A percentile compares a stretch with the other conserved stretches of the same genome.
These are phyloP conservation scores for Anhinga rufa DNA, from an alignment of 2,113 vertebrate genomes.

Conservation along the genomic window DNA sequence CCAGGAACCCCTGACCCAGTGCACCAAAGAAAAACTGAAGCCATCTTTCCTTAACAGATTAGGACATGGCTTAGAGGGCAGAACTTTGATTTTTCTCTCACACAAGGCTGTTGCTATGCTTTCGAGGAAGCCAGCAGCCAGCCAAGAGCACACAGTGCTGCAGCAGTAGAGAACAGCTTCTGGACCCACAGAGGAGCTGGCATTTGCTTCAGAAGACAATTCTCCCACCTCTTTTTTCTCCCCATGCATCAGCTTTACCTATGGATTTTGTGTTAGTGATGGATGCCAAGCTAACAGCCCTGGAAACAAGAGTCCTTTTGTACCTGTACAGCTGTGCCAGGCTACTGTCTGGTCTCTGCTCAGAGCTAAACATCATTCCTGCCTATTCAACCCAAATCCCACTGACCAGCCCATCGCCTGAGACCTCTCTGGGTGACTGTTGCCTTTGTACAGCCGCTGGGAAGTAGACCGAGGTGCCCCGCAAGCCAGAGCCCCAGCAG, in stretches of 20 bases:
- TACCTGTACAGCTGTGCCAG: neutral
- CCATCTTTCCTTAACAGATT: neutral
- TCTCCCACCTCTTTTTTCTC: neutral
- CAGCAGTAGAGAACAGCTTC: neutral
- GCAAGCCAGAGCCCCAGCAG: neutral
- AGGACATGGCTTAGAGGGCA: neutral
- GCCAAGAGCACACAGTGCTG: neutral
- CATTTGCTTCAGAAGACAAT: conserved; percentile 7
- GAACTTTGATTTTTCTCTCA: conserved; percentile 3
- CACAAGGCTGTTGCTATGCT: neutral
- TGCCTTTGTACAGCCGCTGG: neutral
- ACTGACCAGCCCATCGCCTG: neutral
- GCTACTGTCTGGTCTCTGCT: neutral
- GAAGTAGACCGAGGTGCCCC: neutral
- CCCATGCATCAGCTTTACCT: neutral
- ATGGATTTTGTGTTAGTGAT: neutral
- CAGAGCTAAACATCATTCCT: neutral
- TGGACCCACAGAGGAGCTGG: neutral
- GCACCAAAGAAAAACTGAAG: conserved; percentile 4
- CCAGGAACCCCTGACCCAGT: neutral
- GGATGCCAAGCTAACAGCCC: neutral
- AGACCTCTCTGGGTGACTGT: neutral
- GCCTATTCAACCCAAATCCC: neutral
- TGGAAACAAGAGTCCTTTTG: neutral
- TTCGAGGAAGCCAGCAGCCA: neutral